These are phyloP conservation scores for Melanostoma mellinum DNA, from an alignment of 2,888 invertebrate genomes.

Conservation along the genomic window DNA sequence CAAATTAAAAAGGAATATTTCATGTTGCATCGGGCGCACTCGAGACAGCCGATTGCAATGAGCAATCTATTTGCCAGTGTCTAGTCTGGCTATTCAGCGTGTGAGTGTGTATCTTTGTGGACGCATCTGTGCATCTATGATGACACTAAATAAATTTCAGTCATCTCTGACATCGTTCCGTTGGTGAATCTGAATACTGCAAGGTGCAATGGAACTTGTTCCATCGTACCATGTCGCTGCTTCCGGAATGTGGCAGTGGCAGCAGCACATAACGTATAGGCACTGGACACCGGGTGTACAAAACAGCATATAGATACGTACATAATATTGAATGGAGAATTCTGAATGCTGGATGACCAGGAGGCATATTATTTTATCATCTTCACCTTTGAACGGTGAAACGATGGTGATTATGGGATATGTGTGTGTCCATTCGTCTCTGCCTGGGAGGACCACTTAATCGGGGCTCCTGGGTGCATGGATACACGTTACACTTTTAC, in stretches of 20 bases:
- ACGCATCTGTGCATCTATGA: constrained; percentile 67
- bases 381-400: constrained; percentile 68
- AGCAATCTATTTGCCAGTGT: constrained; percentile 67
- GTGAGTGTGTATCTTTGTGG: constrained; percentile 28
- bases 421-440: constrained; percentile 42
- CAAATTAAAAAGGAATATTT: constrained; percentile 72
- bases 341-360: constrained; percentile 52
- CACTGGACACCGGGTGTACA: constrained; percentile 1
- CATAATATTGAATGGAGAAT: constrained; percentile 11
- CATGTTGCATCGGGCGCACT: constrained; percentile 62
- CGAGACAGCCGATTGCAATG: constrained; percentile 68
- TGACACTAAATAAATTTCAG: constrained; percentile 72
- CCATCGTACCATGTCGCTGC: constrained; percentile 26
- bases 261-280: constrained; percentile 4
- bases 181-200: constrained; percentile 50
- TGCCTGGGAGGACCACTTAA: constrained; percentile 62
- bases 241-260: constrained; percentile 43
- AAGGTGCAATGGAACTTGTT: constrained; percentile 67
- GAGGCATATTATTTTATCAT: constrained; percentile 70
- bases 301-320: neutral
- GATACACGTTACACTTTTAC: constrained; percentile 61
- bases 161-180: constrained; percentile 56
- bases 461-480: constrained; percentile 32
- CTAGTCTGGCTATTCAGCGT: constrained; percentile 26
- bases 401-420: constrained; percentile 62